Base-by-base conservation (phyloP, 2,113 vertebrate genomes). In the Paratilapia polleni region DNA sequence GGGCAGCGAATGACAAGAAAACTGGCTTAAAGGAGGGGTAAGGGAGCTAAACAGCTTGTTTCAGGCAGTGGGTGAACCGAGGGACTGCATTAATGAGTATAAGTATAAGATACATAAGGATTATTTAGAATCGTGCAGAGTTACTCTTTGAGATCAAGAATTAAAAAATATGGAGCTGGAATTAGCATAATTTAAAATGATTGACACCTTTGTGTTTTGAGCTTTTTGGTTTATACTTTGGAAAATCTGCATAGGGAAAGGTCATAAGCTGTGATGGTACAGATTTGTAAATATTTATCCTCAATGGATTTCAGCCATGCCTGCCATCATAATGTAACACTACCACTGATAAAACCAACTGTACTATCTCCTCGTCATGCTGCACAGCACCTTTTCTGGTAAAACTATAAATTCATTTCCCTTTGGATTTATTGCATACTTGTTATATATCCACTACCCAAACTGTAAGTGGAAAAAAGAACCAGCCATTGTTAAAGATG, bases 371-470 rank as follows among this genome's bases (percentile, higher is more conserved):
- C 6, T 61, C 58, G 22, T 60, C 11, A 28, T 78, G 36, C 77
- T 81, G 15, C 28, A 4, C 22, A 26, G 13, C 17, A 70, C 17
- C 1, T 20, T 52, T 70, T 20, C 17, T 77, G 24, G 54, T 61
- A 60, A 54, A 78, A 41, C 61, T 58, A 28, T 52, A 12, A 74
- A 38, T 52, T 61, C 1, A 2, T 36, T 36, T 83, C 81, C 41
- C 43, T 34, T 66, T 81, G 76, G 78, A 41, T 73, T 68, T 3
- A 34, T 78, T 77, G 31, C 59, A 26, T 47, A 84, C 83, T 10
- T 78, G 62, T 73, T 84, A 36, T 15, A 80, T 14, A 87, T 89
- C 38, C 59, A 36, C 38, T 26, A 60, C 36, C 56, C 84, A 17
- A 80, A 41, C 61, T 73, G 70, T 43, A 10, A 41, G 17, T 8